These are phyloP conservation scores for Andrena hattorfiana DNA, from an alignment of 2,888 invertebrate species.

Conservation along the genomic window DNA sequence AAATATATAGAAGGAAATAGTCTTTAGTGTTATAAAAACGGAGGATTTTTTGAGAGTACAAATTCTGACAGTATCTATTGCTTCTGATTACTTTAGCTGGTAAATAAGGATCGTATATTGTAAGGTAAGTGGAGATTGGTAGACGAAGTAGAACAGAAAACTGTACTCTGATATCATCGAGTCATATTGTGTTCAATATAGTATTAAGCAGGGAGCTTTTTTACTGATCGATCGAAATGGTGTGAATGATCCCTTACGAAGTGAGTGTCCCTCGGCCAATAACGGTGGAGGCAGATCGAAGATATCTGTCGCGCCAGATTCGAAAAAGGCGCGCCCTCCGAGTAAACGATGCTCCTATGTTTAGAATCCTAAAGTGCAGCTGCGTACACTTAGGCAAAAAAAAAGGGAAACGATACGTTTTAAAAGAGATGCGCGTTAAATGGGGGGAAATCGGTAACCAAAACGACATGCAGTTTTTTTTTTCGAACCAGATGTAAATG, in stretches of 20 bases:
- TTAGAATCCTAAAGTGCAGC: slow-evolving; percentile 52
- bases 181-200: not conserved
- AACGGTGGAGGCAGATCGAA: slow-evolving; percentile 54
- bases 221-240: not conserved
- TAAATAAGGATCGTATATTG: no score
- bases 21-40: no score
- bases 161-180: no score
- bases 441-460: no score
- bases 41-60: not conserved
- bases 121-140: no score
- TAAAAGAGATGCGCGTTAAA: slow-evolving; percentile 22
- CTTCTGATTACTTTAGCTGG: no score
- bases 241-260: slow-evolving; percentile 46
- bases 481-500: not conserved
- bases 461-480: slow-evolving; percentile 12
- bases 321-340: slow-evolving; percentile 54
- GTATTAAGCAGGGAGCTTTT: not conserved
- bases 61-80: no score
- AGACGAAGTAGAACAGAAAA: no score
- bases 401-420: slow-evolving; percentile 47
- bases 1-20: no score
- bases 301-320: slow-evolving; percentile 52
- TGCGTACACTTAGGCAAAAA: slow-evolving; percentile 42
- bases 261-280: slow-evolving; percentile 37
- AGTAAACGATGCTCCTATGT: slow-evolving; percentile 52